These are phyloP conservation scores for Melieria omissa DNA, from an alignment of 2,888 invertebrate genomes.

Conservation along the genomic window DNA sequence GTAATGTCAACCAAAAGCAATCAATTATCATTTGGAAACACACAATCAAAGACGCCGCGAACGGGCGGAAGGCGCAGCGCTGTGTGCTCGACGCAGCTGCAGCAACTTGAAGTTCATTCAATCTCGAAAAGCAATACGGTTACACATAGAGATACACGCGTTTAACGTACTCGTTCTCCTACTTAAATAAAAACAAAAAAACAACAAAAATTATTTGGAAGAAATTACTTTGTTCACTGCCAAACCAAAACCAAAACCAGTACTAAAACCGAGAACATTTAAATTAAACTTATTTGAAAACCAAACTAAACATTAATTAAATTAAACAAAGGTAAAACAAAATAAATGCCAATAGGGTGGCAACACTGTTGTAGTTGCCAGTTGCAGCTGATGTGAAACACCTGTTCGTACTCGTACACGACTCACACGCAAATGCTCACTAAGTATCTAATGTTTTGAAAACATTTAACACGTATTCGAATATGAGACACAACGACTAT, in stretches of 20 bases:
- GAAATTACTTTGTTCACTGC: constrained; percentile 58
- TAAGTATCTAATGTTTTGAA: not conserved
- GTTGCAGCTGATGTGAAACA: not conserved
- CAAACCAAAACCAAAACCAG: constrained; percentile 46
- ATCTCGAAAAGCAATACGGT: constrained; percentile 36
- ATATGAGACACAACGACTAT: constrained; percentile 56
- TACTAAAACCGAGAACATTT: too few species aligned
- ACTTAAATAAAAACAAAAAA: constrained; percentile 22
- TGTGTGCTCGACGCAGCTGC: too few species aligned
- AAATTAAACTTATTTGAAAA: constrained; percentile 19
- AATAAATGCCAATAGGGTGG: not conserved
- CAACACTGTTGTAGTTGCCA: constrained; percentile 41
- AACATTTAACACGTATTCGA: not conserved
- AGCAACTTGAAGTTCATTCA: constrained; percentile 14
- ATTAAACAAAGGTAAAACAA: constrained; percentile 1
- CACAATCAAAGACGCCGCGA: not conserved
- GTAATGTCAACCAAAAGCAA: not conserved
- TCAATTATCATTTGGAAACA: not conserved
- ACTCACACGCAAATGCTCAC: constrained; percentile 19
- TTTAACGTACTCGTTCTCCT: not conserved
- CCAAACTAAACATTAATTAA: constrained; percentile 14
- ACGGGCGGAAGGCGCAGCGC: not conserved
- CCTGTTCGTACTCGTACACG: constrained; percentile 5
- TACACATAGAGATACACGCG: not conserved
- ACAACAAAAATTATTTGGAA: constrained; percentile 27